Evolutionary conservation across 2,888 invertebrate species (phyloP), one percentile per base, ranked within the genome.

Genomic region (Leptinotarsa haldemani): DNA sequence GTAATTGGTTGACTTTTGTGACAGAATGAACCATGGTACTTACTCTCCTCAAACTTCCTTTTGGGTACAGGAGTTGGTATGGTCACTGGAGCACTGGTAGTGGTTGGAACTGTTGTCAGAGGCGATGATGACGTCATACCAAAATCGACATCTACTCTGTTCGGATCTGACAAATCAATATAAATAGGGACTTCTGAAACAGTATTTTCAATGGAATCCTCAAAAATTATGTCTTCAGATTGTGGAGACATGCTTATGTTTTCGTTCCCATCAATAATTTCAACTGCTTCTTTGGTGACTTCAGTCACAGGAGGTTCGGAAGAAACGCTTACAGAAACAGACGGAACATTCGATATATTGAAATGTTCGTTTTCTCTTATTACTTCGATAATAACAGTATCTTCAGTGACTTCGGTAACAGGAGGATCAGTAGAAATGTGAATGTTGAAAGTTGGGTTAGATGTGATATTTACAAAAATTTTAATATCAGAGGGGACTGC

Each of bases 31-130:
- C 30, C 30, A 30, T 30, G 30, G 7, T 72, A 73, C 74, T 78
- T 56, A 78, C 78, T 78, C 46, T 73, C 58, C 69, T 78, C 65
- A 25, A 67, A 75, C 56, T 74, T 71, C 58, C 65, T 74, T 4
- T 3, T 30, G 12, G 30, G 3, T n/a, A 61, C 30, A 15, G 56
- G 22, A 15, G 65, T n/a, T 16, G 64, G 22, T 48, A 18, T 47
- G 22, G n/a, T 48, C 12, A 22, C 25, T 50, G 50, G 52, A 25
- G 30, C n/a, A 22, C 46, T 22, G 2, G 50, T 30, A 5, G 66
- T 25, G n/a, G 15, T 30, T 48, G 18, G 0, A 66, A 52, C n/a
- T 25, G 40, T 18, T 25, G n/a, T 22, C 20, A 64, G 7, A 16
- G 15, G 22, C 5, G 22, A 56, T 50, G 18, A 46, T n/a, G 69